A percentile compares a stretch with the other conserved stretches of the same genome.
These are phyloP conservation scores for Drosophila arizonae DNA, from an alignment of 1,140 invertebrate species.

Conservation along the genomic window DNA sequence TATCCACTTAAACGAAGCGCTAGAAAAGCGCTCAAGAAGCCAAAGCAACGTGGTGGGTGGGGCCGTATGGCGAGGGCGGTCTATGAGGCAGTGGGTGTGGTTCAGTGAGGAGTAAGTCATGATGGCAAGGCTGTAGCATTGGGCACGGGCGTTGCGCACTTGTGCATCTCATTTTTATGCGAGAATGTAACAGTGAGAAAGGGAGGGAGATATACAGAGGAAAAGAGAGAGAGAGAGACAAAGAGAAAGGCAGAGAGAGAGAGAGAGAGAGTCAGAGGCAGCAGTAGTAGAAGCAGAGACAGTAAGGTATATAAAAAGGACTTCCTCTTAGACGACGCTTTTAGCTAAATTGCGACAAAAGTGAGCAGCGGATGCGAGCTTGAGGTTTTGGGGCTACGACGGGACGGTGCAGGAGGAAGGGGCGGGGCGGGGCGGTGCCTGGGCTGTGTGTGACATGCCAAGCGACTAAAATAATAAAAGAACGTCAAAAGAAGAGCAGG, in stretches of 20 bases:
- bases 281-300: slow-evolving; percentile 3
- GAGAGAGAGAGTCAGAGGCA: slow-evolving; percentile 29
- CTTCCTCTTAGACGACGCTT: slow-evolving; percentile 79
- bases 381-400: not conserved
- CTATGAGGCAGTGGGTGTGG: not conserved
- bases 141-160: slow-evolving; percentile 29
- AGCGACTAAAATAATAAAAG: slow-evolving; percentile 78
- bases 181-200: slow-evolving; percentile 19
- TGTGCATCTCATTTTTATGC: slow-evolving; percentile 59
- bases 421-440: not conserved
- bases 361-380: slow-evolving; percentile 59
- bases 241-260: slow-evolving; percentile 10
- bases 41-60: slow-evolving; percentile 8
- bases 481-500: slow-evolving; percentile 75
- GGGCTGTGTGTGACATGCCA: slow-evolving; percentile 31
- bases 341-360: slow-evolving; percentile 81
- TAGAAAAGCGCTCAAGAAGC: slow-evolving; percentile 45
- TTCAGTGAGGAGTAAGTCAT: not conserved
- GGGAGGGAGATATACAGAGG: not conserved
- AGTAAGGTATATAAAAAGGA: slow-evolving; percentile 72
- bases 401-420: not conserved
- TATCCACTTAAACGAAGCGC: slow-evolving; percentile 51
- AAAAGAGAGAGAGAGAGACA: slow-evolving; percentile 34
- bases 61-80: not conserved
- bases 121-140: slow-evolving; percentile 20